These are phyloP conservation scores for Nemoura dubitans DNA, from an alignment of 2,888 invertebrate species.

Conservation along the genomic window DNA sequence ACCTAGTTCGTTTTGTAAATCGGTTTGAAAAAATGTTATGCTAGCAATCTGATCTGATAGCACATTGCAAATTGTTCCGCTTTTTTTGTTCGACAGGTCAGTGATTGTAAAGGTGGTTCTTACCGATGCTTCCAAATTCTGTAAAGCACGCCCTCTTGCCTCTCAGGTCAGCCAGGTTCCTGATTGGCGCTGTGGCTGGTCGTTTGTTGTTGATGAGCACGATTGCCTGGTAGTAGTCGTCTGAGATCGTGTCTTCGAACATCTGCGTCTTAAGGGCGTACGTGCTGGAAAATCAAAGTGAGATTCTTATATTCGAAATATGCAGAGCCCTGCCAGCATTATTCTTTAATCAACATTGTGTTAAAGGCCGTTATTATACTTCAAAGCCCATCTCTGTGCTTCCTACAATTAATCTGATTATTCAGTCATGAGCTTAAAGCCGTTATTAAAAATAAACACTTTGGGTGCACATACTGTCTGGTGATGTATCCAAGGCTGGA, in stretches of 20 bases:
- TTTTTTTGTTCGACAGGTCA: too few relatives aligned
- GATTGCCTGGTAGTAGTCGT: constrained; percentile 63
- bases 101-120: constrained; percentile 48
- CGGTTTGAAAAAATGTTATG: too few relatives aligned
- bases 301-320: neutral
- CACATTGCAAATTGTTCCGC: too few relatives aligned
- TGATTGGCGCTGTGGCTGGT: constrained; percentile 59
- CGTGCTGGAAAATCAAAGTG: constrained; percentile 60
- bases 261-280: constrained; percentile 67
- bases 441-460: too few relatives aligned
- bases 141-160: constrained; percentile 71
- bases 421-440: too few relatives aligned
- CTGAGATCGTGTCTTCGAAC: constrained; percentile 66
- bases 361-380: too few relatives aligned
- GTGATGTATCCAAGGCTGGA: constrained; percentile 72
- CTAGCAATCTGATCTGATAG: too few relatives aligned
- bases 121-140: constrained; percentile 72
- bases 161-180: constrained; percentile 61
- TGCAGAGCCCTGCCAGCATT: too few relatives aligned
- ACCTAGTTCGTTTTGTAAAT: too few relatives aligned
- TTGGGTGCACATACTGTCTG: constrained; percentile 65
- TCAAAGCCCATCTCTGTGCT: too few relatives aligned
- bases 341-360: too few relatives aligned
- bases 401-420: too few relatives aligned
- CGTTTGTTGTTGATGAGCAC: constrained; percentile 64